Percentiles rank a stretch among this genome's conserved stretches.
Evolutionary conservation across 2,888 invertebrate genomes (phyloP).

Genomic region (Dasysyrphus albostriatus): DNA sequence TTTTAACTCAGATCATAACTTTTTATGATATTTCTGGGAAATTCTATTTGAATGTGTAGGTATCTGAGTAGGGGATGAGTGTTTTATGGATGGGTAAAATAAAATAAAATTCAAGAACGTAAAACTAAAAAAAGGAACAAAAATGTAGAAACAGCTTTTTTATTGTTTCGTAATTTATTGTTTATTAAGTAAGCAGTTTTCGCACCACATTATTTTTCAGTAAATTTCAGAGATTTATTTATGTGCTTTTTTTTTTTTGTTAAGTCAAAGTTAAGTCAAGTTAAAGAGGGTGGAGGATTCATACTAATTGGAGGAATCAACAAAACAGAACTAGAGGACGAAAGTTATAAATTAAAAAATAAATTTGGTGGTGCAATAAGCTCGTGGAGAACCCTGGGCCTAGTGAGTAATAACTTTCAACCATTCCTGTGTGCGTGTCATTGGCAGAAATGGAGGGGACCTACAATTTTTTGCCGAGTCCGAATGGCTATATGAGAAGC

Average conservation of each 20-base stretch:
- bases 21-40: constrained; percentile 56
- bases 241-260: neutral
- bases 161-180: neutral
- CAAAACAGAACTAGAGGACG: too few species aligned
- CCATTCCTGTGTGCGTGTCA: too few species aligned
- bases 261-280: too few species aligned
- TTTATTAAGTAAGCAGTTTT: constrained; percentile 8
- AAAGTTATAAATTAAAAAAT: too few species aligned
- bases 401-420: too few species aligned
- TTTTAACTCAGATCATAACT: constrained; percentile 31
- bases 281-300: too few species aligned
- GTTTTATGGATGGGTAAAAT: neutral
- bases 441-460: too few species aligned
- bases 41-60: neutral
- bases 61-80: constrained; percentile 24
- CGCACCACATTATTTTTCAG: constrained; percentile 2
- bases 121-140: neutral
- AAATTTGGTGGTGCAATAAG: too few species aligned
- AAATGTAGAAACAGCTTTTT: neutral
- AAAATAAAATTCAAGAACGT: neutral
- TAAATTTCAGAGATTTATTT: neutral
- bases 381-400: too few species aligned
- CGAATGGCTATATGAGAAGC: too few species aligned
- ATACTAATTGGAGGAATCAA: too few species aligned
- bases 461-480: too few species aligned